A percentile compares a stretch with the other conserved stretches of the same genome.
Conservation (phyloP, 1,140 invertebrate species). For the Vanessa atalanta region DNA sequence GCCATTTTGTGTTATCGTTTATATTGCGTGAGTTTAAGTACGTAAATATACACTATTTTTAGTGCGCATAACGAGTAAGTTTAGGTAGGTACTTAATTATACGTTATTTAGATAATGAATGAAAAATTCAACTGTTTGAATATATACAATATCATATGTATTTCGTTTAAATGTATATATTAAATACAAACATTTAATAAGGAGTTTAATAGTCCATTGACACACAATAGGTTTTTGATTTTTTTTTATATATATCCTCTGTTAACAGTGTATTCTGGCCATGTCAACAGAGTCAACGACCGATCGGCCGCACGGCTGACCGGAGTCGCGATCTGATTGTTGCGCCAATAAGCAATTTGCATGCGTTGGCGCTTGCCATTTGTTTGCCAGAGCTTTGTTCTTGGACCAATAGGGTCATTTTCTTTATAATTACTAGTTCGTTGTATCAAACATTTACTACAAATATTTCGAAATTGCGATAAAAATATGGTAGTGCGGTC, state of each 20-base stretch:
- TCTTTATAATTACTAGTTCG: conserved; percentile 13
- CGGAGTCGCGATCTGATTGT: conserved; percentile 76
- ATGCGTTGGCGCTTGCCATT: conserved; percentile 53
- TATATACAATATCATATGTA: neutral
- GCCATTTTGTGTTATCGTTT: too few species aligned
- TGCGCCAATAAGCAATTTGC: conserved; percentile 73
- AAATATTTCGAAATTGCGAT: too few species aligned
- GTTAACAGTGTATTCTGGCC: conserved; percentile 20
- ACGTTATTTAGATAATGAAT: too few species aligned
- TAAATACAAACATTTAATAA: neutral
- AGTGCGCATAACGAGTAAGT: too few species aligned
- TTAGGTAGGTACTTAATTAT: too few species aligned
- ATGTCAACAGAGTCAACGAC: conserved; percentile 37
- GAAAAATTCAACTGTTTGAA: neutral
- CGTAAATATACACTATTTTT: too few species aligned
- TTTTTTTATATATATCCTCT: neutral
- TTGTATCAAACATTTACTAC: too few species aligned
- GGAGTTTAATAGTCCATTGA: conserved; percentile 5
- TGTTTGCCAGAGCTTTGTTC: conserved; percentile 8
- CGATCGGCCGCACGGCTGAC: conserved; percentile 63
- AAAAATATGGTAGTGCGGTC: too few species aligned
- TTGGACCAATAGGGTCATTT: neutral
- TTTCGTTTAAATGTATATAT: neutral
- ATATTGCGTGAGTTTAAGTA: too few species aligned
- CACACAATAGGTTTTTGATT: conserved; percentile 9